phyloP scores from a whole-genome alignment of 2,888 invertebrate species.

The Girardia tigrina region DNA sequence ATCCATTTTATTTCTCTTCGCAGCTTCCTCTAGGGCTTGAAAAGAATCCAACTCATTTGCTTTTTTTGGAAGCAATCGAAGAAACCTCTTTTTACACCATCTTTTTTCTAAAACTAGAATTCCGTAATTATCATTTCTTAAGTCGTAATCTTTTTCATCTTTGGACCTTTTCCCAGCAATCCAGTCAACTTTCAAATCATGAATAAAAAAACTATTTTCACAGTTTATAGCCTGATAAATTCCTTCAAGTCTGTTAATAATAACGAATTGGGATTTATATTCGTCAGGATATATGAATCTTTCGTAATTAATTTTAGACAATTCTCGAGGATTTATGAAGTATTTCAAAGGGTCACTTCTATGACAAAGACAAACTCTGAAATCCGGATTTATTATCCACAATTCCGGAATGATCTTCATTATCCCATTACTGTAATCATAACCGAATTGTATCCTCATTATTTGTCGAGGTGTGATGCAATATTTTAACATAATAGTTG shows the following conservation, averaged over 20 bases:
- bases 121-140: not conserved
- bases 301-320: not conserved
- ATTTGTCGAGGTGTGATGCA: not conserved
- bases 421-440: conserved; percentile 5
- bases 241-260: not conserved
- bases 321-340: not conserved
- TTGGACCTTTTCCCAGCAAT: not conserved
- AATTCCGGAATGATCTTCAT: not conserved
- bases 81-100: not conserved
- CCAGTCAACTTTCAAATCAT: conserved; percentile 5
- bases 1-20: not conserved
- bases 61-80: not conserved
- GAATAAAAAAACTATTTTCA: not conserved
- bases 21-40: not conserved
- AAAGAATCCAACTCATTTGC: not conserved
- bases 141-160: too few species aligned
- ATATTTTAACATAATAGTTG: not conserved
- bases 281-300: not conserved
- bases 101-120: not conserved
- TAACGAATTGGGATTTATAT: not conserved
- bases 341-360: not conserved
- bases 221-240: not conserved
- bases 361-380: not conserved
- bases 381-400: not conserved
- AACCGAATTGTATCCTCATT: not conserved